Evolutionary conservation across 1,140 invertebrate species (phyloP), one percentile per base, ranked within the genome.

Genomic region (Diorhabda sublineata): DNA sequence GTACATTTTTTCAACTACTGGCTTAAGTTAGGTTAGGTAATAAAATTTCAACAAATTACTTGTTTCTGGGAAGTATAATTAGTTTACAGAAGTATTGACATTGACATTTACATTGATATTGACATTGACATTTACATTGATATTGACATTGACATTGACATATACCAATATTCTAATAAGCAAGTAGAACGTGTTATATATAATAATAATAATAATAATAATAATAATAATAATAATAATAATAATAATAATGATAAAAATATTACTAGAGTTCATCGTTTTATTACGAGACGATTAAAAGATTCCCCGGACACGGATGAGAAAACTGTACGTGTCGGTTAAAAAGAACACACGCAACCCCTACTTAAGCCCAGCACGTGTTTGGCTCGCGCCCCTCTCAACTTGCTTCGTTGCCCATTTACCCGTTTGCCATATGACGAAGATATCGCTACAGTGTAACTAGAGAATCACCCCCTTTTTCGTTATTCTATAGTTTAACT

Each of bases 341-440:
- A 45, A 62, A 62, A 62, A 62, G 26, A 52, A n/a, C 47, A 52
- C 47, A 52, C 47, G 47, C 47, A 52, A n/a, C 47, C 47, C 47
- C 47, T 8, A 52, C 47, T n/a, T 6, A 52, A 52, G 58, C 43
- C 3, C 0, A 44, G 61, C 61, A 62, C 61, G 61, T 62, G 61
- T 62, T 62, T 62, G 61, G 61, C 61, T 62, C 61, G 61, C 61
- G 61, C 43, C 41, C 44, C 42, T 44, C 44, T 62, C 47, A 52
- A 8, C 61, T 7, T 44, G 42, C 11, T 62, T 62, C 42, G 47
- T 52, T 52, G 47, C 6, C 41, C 44, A 43, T 9, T 62, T 45
- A 5, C 61, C 42, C 61, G 61, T 42, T 62, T 62, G 61, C 61
- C 61, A 62, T 62, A 62, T 62, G 61, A 62, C 61, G 61, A 52